Percentiles rank a stretch among this genome's conserved stretches.
phyloP scores from a whole-genome alignment of 1,140 invertebrate species.

The Megathymus violae region DNA sequence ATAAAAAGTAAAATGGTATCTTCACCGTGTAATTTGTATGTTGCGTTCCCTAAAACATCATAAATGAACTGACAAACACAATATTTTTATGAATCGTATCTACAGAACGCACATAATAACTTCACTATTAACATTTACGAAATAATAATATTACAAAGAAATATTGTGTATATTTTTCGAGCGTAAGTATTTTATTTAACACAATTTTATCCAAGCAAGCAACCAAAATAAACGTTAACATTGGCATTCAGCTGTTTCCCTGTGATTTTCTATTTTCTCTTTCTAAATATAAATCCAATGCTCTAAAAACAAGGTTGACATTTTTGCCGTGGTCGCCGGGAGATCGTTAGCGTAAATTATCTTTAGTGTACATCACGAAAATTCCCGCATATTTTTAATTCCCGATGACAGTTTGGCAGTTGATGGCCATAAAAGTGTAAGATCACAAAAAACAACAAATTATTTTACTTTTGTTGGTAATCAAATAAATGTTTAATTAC shows the following conservation, averaged over 20 bases:
- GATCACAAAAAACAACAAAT: no score
- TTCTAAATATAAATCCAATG: constrained; percentile 68
- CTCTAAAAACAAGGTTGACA: constrained; percentile 70
- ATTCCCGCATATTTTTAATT: constrained; percentile 27
- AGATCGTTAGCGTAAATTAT: constrained; percentile 48
- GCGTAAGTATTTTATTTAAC: constrained; percentile 55
- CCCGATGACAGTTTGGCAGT: constrained; percentile 25
- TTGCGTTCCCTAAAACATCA: not conserved
- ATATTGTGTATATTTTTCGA: constrained; percentile 33
- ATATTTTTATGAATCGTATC: constrained; percentile 19
- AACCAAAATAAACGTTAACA: constrained; percentile 74
- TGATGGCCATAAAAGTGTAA: constrained; percentile 19
- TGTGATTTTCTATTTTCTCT: constrained; percentile 75
- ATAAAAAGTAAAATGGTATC: not conserved
- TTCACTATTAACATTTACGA: constrained; percentile 40
- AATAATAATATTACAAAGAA: constrained; percentile 40
- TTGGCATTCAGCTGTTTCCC: constrained; percentile 77
- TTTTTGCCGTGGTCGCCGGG: constrained; percentile 54
- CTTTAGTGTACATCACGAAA: constrained; percentile 41
- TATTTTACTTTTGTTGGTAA: no score
- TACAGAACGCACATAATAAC: constrained; percentile 23
- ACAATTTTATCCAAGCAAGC: constrained; percentile 62
- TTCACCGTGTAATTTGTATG: constrained; percentile 1
- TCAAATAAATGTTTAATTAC: no score
- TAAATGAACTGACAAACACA: constrained; percentile 1